Conservation (phyloP, 2,888 invertebrate genomes). For the Xestia xanthographa region DNA sequence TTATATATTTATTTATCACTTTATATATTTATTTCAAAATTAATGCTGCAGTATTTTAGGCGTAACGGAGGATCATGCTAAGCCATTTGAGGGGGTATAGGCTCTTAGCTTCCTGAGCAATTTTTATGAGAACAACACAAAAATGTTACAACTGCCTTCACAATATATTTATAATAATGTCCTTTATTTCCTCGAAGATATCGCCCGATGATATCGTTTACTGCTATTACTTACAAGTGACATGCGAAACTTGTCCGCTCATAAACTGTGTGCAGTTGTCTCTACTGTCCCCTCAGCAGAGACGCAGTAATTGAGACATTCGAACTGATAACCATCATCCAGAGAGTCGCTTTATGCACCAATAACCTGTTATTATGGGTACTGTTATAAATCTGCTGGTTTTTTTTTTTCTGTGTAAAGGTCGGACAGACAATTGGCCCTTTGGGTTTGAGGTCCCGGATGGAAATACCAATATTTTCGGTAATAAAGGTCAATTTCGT, state of each 20-base stretch:
- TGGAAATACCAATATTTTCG: neutral
- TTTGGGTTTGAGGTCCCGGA: constrained; percentile 1
- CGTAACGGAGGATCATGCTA: no score
- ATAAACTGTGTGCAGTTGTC: constrained; percentile 57
- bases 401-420: constrained; percentile 11
- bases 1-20: no score
- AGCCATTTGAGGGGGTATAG: no score
- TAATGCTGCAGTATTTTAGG: no score
- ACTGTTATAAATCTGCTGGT: constrained; percentile 48
- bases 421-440: neutral
- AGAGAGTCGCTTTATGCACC: constrained; percentile 47
- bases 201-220: constrained; percentile 31
- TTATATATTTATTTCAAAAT: no score
- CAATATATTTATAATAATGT: constrained; percentile 18
- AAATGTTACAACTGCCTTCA: neutral
- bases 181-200: constrained; percentile 37
- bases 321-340: constrained; percentile 56
- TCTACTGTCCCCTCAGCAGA: constrained; percentile 31
- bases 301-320: constrained; percentile 58
- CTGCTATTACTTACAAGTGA: constrained; percentile 57
- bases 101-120: neutral
- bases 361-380: constrained; percentile 48
- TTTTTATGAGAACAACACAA: neutral
- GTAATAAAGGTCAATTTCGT: neutral
- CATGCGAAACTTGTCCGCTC: constrained; percentile 53